Conservation (phyloP, 2,888 invertebrate species). For the Machimus atricapillus region DNA sequence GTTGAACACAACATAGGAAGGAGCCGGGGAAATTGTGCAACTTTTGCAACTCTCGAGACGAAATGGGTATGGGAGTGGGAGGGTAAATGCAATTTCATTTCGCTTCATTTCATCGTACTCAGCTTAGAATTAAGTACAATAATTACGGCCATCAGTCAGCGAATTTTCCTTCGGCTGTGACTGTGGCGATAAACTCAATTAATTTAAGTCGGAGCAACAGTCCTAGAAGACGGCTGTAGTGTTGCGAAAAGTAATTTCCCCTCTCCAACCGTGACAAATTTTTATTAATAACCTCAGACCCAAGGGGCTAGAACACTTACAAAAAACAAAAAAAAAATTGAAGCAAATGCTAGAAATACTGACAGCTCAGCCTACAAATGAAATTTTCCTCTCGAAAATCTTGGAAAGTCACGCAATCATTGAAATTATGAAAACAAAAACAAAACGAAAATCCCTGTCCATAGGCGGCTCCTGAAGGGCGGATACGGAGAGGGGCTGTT, state of each 20-base stretch:
- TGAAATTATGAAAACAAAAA: neutral
- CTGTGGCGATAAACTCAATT: neutral
- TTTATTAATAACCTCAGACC: neutral
- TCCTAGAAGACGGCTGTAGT: neutral
- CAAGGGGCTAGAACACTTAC: neutral
- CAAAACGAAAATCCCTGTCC: neutral
- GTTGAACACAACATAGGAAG: neutral
- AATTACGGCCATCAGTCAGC: neutral
- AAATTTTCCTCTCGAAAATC: neutral
- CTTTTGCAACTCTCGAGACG: neutral
- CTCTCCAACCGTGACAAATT: neutral
- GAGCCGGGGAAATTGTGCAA: neutral
- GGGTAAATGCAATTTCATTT: neutral
- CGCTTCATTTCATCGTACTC: neutral
- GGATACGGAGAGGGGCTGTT: neutral
- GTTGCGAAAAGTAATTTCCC: neutral
- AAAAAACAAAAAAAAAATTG: neutral
- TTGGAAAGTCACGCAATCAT: neutral
- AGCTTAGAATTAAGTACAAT: neutral
- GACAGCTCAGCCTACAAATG: neutral
- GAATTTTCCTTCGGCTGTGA: neutral
- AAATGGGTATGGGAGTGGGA: neutral
- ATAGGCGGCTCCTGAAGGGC: neutral
- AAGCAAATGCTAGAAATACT: neutral
- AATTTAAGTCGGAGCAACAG: neutral